A percentile compares a stretch with the other conserved stretches of the same genome.
Conservation (phyloP, 2,888 invertebrate genomes). For the Drosophila borborema region DNA sequence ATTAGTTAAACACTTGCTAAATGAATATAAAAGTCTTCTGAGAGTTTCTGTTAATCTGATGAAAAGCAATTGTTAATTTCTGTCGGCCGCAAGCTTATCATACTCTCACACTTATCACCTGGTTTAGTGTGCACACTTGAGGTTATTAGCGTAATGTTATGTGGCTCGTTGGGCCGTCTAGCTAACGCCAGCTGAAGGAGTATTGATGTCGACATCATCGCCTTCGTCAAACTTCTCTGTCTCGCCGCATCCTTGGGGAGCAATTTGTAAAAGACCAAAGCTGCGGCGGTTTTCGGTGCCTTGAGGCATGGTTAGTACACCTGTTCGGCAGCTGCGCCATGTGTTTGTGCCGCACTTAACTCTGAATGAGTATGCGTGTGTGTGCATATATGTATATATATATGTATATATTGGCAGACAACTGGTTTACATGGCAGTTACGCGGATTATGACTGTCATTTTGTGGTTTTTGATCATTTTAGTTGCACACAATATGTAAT, state of each 20-base stretch:
- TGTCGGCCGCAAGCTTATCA: not conserved
- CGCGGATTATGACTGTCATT: conserved; percentile 58
- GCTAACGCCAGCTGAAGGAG: conserved; percentile 18
- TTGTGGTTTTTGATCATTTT: conserved; percentile 57
- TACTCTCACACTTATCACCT: conserved; percentile 1
- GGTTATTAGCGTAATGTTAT: conserved; percentile 58
- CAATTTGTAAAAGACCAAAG: conserved; percentile 50
- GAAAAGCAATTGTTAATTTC: not conserved
- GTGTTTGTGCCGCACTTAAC: conserved; percentile 27
- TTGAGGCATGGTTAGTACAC: conserved; percentile 14
- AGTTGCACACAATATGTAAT: conserved; percentile 70
- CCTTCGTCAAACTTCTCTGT: conserved; percentile 39
- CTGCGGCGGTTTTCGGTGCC: conserved; percentile 1
- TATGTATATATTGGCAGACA: conserved; percentile 55
- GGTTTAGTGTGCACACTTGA: conserved; percentile 18
- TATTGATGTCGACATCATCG: conserved; percentile 43
- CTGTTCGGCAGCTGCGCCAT: conserved; percentile 39
- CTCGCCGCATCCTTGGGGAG: conserved; percentile 63
- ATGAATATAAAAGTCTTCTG: not conserved
- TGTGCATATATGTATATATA: not conserved
- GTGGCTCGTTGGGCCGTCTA: conserved; percentile 29
- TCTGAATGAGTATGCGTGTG: conserved; percentile 18
- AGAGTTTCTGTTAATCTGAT: not conserved
- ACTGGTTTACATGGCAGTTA: conserved; percentile 58
- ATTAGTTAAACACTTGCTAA: not conserved